phyloP scores from a whole-genome alignment of 2,888 invertebrate genomes.

The Poecilobothrus nobilitatus region DNA sequence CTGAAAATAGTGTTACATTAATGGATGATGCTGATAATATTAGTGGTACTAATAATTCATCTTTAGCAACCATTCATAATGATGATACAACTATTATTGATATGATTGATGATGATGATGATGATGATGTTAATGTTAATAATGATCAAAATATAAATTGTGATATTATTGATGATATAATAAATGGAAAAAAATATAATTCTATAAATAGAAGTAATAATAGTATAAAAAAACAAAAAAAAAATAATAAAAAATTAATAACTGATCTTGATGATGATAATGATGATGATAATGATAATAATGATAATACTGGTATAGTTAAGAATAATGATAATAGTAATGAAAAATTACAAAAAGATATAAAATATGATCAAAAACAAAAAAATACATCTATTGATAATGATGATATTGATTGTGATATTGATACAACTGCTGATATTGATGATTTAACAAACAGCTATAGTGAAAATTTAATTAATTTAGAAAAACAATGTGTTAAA shows the following conservation, averaged over 20 bases:
- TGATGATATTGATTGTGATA: not conserved
- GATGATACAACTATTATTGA: conserved; percentile 5
- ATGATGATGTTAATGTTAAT: not conserved
- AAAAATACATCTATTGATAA: not conserved
- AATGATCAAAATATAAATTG: no score
- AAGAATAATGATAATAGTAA: not conserved
- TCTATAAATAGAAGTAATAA: not conserved
- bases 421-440: conserved; percentile 1
- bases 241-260: not conserved
- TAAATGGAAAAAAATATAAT: not conserved
- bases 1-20: conserved; percentile 7
- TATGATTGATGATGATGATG: not conserved
- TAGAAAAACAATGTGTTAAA: conserved; percentile 47
- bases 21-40: conserved; percentile 35
- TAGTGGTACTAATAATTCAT: conserved; percentile 7
- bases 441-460: not conserved
- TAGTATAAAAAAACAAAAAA: not conserved
- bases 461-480: not conserved
- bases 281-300: not conserved
- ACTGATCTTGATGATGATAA: not conserved
- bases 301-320: not conserved
- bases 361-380: no score
- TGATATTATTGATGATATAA: not conserved
- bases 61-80: conserved; percentile 5
- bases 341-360: not conserved